Evolutionary conservation across 2,113 vertebrate species (phyloP), one percentile per base, ranked within the genome.

Genomic region (Proteles cristata): DNA sequence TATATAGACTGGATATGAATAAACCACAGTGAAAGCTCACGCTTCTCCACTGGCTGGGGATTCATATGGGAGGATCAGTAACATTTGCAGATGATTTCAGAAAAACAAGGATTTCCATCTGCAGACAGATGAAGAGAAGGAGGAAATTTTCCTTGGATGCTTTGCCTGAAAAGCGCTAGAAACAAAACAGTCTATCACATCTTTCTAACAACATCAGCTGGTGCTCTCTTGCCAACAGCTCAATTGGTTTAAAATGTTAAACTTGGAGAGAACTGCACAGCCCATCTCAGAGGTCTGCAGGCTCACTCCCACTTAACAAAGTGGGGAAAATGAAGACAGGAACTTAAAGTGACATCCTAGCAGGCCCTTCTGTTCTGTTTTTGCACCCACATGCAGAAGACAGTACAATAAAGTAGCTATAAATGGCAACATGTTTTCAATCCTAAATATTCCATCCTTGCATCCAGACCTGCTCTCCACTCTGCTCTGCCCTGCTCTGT

Each of bases 171-270:
- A 96, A 8, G 7, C 77, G 90, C 96, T 83, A 97, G 95, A 90
- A 94, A 81, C 90, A 88, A 97, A 94, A 94, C 5, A 93, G 98
- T 97, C 98, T 98, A 92, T 88, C 98, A 97, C 97, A 88, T 98
- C 84, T 88, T 89, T 87, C 83, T 85, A 85, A 96, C 92, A 93
- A 76, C 68, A 55, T 31, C 3, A 9, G 71, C 94, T 93, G 85
- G 53, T 33, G 39, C 39, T 93, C 39, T 68, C 81, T 68, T 97
- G 97, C 97, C 97, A 98, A 82, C 84, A 63, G 63, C n/a, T 69
- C 93, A 77, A 55, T 7, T 88, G 93, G 76, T 77, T 96, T 90
- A 90, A 83, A 94, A 93, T 96, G 94, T 84, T 90, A 96, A 97
- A 85, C 84, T 96, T 85, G 43, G 84, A 90, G 66, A 95, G 66